phyloP scores from a whole-genome alignment of 1,140 invertebrate genomes.

The Drosophila persimilis region DNA sequence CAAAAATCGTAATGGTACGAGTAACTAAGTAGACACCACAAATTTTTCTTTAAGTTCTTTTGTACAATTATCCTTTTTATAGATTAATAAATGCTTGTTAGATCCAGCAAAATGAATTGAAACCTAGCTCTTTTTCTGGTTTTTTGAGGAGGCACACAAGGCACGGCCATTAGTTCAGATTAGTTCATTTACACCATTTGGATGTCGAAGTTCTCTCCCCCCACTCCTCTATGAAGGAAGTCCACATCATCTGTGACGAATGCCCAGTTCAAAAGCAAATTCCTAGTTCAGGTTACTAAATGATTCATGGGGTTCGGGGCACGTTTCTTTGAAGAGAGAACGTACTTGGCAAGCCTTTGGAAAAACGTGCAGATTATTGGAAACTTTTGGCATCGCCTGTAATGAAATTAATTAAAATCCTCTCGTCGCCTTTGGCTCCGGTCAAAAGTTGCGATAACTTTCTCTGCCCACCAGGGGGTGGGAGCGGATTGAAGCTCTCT shows the following conservation, averaged over 20 bases:
- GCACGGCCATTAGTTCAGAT: no score
- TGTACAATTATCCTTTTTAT: conserved; percentile 60
- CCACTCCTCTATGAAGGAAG: no score
- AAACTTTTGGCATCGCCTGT: neutral
- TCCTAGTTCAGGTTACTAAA: no score
- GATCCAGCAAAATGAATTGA: conserved; percentile 53
- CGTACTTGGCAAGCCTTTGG: neutral
- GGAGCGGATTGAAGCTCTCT: conserved; percentile 5
- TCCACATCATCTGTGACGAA: no score
- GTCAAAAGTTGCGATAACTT: conserved; percentile 1
- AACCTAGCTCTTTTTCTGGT: neutral
- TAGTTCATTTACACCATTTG: no score
- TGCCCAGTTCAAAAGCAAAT: no score
- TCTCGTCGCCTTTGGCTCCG: neutral
- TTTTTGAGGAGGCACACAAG: no score
- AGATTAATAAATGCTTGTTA: conserved; percentile 65
- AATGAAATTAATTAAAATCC: neutral
- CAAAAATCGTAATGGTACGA: conserved; percentile 17
- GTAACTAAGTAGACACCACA: conserved; percentile 40
- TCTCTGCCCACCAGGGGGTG: neutral
- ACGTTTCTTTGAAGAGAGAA: neutral
- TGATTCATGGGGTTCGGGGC: no score
- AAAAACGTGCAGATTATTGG: no score
- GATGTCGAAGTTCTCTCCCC: no score
- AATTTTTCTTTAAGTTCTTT: conserved; percentile 65